Evolutionary conservation across 1,140 invertebrate species (phyloP).

Genomic region (Dreissena polymorpha): DNA sequence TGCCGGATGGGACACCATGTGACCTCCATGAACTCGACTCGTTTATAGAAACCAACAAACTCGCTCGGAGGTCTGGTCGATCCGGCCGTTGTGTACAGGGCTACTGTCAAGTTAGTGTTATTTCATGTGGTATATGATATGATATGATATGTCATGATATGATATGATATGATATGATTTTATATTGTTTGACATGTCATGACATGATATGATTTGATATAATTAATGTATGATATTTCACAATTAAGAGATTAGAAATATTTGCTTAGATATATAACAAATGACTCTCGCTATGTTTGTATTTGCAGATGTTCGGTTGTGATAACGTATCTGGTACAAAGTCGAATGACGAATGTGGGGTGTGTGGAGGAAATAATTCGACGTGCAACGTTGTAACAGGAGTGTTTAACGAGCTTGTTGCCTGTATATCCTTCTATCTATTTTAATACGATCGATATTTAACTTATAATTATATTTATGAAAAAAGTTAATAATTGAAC

Average conservation of each 20-base stretch:
- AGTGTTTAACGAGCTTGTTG: constrained; percentile 4
- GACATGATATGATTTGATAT: no score
- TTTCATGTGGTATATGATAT: no score
- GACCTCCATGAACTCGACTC: background rate
- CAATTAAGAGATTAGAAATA: no score
- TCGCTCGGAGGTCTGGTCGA: constrained; percentile 21
- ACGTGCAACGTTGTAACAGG: constrained; percentile 19
- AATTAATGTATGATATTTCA: no score
- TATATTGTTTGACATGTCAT: no score
- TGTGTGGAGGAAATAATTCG: constrained; percentile 35
- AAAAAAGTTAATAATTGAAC: no score
- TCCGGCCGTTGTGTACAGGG: constrained; percentile 37
- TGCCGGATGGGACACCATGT: constrained; percentile 48
- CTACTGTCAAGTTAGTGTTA: constrained; percentile 40
- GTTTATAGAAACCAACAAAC: constrained; percentile 23
- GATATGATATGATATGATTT: no score
- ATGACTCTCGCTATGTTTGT: background rate
- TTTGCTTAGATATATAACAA: no score
- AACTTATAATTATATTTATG: no score
- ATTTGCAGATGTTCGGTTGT: constrained; percentile 45
- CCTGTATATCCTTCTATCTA: background rate
- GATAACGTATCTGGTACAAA: background rate
- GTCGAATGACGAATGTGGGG: constrained; percentile 31
- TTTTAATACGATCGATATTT: no score
- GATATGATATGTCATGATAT: background rate